Evolutionary conservation across 2,888 invertebrate species (phyloP), one percentile per base, ranked within the genome.

Genomic region (Pocota personata): DNA sequence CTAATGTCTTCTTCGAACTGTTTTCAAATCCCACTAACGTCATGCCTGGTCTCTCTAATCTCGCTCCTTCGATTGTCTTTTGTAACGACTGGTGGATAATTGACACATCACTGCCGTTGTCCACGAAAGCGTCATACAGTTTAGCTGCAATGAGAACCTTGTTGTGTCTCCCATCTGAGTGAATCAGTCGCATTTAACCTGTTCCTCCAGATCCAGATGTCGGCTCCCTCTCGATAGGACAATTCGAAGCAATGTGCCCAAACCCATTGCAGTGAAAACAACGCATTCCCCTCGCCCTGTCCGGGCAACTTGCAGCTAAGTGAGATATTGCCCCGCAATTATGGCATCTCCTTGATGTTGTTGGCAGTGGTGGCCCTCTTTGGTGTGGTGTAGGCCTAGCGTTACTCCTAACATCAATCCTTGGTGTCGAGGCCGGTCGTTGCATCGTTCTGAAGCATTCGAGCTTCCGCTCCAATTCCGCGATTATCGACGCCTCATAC

Each of bases 221-320:
- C 10, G 50, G 32, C 19, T 66, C 57, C 12, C 57, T 71, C 24
- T 67, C 37, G 7, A 67, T 27, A 52, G 14, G n/a, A 24, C 60
- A 60, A 60, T 35, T 57, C 5, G 57, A 10, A 0, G 57, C 16
- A 4, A 57, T 35, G 35, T 57, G n/a, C n/a, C n/a, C n/a, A n/a
- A n/a, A n/a, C n/a, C n/a, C n/a, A n/a, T n/a, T n/a, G n/a, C n/a
- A n/a, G n/a, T n/a, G 57, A 4, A 52, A 52, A 27, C 55, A 55
- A 19, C 35, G 30, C 32, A 14, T 32, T 16, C 32, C 55, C 6
- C 16, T 27, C 12, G 12, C 5, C 10, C 12, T 35, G 19, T 57
- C 35, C 10, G 57, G 57, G 12, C 35, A 35, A 30, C 30, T 27
- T 30, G 30, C 52, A n/a, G 52, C 52, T 14, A 55, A 55, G 14